Percentiles rank a stretch among this genome's conserved stretches.
Evolutionary conservation across 1,140 invertebrate genomes (phyloP).

Genomic region (Musca domestica): DNA sequence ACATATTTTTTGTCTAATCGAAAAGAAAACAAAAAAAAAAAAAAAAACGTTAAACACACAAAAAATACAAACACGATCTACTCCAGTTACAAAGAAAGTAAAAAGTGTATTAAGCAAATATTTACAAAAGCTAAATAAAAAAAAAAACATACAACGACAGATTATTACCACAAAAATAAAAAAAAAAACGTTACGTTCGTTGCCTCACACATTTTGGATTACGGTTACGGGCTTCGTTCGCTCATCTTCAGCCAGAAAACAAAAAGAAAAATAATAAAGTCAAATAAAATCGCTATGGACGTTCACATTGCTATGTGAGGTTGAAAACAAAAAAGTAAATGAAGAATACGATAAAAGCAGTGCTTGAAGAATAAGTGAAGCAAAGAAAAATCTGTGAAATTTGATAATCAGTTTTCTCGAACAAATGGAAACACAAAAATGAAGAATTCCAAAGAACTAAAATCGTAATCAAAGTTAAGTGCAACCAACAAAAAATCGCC

Average conservation of each 20-base stretch:
- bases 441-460: slow-evolving; percentile 13
- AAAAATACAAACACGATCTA: too few species aligned
- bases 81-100: too few species aligned
- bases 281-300: slow-evolving; percentile 5
- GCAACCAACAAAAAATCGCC: not conserved
- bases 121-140: too few species aligned
- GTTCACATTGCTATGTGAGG: not conserved
- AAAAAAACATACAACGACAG: not conserved
- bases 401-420: not conserved
- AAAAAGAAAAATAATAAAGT: not conserved
- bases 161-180: not conserved
- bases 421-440: slow-evolving; percentile 8
- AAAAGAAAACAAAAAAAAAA: too few species aligned
- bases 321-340: too few species aligned
- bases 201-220: slow-evolving; percentile 4
- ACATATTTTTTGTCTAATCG: slow-evolving; percentile 4
- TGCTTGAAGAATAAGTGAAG: not conserved
- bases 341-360: not conserved
- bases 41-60: too few species aligned
- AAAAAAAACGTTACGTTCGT: slow-evolving; percentile 11
- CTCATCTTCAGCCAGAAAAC: not conserved
- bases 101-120: too few species aligned
- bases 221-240: slow-evolving; percentile 13
- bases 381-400: slow-evolving; percentile 12
- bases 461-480: slow-evolving; percentile 11